A percentile compares a stretch with the other conserved stretches of the same genome.
phyloP scores from a whole-genome alignment of 2,797 vertebrate species.

The Anniella stebbinsi region DNA sequence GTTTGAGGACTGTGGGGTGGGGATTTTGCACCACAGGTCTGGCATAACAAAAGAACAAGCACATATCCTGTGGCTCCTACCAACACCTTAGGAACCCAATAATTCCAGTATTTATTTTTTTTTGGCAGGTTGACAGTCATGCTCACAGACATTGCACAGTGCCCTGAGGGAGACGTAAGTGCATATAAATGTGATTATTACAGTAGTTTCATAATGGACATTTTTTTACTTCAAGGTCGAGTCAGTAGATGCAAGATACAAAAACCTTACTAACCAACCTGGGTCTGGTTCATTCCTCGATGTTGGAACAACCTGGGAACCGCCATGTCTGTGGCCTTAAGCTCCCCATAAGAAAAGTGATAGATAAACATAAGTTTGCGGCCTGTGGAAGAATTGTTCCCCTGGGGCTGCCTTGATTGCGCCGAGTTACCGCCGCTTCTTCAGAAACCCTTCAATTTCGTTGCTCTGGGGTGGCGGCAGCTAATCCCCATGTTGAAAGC shows the following conservation, averaged over 20 bases:
- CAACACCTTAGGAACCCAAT: neutral
- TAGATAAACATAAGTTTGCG: neutral
- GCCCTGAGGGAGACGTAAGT: conserved; percentile 83
- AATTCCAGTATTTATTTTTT: conserved; percentile 9
- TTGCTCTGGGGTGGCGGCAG: too few relatives aligned
- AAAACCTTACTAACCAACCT: neutral
- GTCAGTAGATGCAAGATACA: neutral
- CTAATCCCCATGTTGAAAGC: too few relatives aligned
- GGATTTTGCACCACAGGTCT: too few relatives aligned
- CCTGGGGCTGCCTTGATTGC: too few relatives aligned
- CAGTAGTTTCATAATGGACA: neutral
- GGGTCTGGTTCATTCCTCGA: neutral
- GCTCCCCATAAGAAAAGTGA: neutral
- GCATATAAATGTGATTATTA: neutral
- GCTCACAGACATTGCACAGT: conserved; percentile 78
- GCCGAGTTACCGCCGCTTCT: too few relatives aligned
- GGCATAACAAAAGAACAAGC: too few relatives aligned
- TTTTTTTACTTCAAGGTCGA: too few relatives aligned
- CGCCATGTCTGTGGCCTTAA: neutral
- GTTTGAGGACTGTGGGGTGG: too few relatives aligned
- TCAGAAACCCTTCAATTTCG: too few relatives aligned
- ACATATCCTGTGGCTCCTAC: too few relatives aligned
- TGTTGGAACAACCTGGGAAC: neutral
- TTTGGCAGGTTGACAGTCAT: conserved; percentile 79
- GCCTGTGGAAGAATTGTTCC: neutral